These are phyloP conservation scores for Pristionchus arcanus DNA, from an alignment of 2,888 invertebrate species.

Conservation along the genomic window DNA sequence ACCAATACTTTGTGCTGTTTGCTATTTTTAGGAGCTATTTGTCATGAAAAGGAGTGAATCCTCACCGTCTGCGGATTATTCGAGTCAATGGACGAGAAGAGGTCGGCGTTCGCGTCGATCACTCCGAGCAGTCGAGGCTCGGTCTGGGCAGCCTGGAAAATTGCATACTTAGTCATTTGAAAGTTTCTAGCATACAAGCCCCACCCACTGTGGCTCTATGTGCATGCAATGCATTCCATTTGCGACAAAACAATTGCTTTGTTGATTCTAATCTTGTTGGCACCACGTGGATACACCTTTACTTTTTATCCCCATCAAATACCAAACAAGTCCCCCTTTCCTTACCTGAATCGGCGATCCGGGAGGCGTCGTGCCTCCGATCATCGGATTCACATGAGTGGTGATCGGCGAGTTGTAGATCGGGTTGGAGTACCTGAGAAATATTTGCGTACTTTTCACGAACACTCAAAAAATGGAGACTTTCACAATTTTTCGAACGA, in stretches of 20 bases:
- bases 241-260: no score
- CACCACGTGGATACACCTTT: no score
- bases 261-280: no score
- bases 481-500: no score
- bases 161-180: not conserved
- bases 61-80: constrained; percentile 51
- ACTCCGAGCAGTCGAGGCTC: constrained; percentile 37
- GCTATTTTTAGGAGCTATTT: not conserved
- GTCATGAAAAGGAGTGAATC: not conserved
- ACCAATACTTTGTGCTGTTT: not conserved
- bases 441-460: not conserved
- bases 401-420: constrained; percentile 65
- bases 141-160: not conserved
- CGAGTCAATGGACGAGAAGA: constrained; percentile 59
- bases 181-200: no score
- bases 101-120: constrained; percentile 57
- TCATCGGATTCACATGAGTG: constrained; percentile 59
- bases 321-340: no score
- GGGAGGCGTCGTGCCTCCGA: constrained; percentile 1
- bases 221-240: no score
- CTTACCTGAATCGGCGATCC: constrained; percentile 12
- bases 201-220: no score
- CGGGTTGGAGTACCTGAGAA: constrained; percentile 58
- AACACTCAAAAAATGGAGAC: no score
- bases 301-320: no score